Conservation (phyloP, 1,140 invertebrate genomes). For the Adelges cooleyi region DNA sequence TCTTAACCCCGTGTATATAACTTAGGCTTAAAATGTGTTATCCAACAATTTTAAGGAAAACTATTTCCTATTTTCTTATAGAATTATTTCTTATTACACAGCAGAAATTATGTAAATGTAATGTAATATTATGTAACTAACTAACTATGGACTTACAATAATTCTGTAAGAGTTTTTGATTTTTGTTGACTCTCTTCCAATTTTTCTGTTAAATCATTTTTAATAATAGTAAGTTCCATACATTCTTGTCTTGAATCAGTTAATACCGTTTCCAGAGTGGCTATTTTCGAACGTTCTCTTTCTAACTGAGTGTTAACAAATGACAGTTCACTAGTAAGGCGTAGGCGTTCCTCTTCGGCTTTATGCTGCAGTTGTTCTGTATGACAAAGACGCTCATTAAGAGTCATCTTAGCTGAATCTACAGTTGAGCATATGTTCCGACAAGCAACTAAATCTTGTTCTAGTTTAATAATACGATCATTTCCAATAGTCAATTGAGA, state of each 20-base stretch:
- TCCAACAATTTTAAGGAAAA: no score
- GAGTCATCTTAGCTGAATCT: constrained; percentile 43
- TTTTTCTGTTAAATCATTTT: constrained; percentile 44
- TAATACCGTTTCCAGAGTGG: constrained; percentile 42
- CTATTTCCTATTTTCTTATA: no score
- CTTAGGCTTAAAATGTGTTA: no score
- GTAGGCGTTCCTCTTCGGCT: constrained; percentile 40
- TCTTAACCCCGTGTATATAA: no score
- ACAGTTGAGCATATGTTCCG: constrained; percentile 44
- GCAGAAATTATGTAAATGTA: no score
- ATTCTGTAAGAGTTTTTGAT: constrained; percentile 40
- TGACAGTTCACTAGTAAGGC: constrained; percentile 38
- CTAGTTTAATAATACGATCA: constrained; percentile 37
- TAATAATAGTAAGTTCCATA: constrained; percentile 40
- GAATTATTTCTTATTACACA: no score
- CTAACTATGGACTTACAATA: constrained; percentile 49
- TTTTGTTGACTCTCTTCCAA: constrained; percentile 40
- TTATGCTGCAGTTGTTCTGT: constrained; percentile 18
- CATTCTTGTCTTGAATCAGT: constrained; percentile 43
- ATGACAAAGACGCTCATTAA: constrained; percentile 36
- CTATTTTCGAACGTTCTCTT: constrained; percentile 40
- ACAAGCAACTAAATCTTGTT: constrained; percentile 41
- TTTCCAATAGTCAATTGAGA: constrained; percentile 40
- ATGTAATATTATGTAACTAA: no score
- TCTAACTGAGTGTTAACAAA: constrained; percentile 40